Percentiles rank a stretch among this genome's conserved stretches.
Evolutionary conservation across 1,140 invertebrate genomes (phyloP).

Genomic region (Polypedilum pembai): DNA sequence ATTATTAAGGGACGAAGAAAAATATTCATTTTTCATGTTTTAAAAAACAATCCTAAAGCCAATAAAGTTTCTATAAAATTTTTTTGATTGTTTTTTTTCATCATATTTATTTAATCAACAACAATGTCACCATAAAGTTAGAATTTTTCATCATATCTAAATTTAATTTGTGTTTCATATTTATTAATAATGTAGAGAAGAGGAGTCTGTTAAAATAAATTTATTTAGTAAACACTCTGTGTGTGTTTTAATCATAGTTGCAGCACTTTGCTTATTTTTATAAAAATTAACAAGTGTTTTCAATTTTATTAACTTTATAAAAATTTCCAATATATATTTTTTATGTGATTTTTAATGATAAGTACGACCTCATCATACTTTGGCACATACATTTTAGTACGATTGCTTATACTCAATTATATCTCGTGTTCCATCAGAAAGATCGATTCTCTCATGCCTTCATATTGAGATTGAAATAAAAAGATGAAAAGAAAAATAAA

Average conservation of each 20-base stretch:
- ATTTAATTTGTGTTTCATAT: not conserved
- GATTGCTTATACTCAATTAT: conserved; percentile 12
- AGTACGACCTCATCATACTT: not conserved
- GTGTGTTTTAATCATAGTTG: not conserved
- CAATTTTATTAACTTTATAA: not conserved
- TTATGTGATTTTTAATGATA: not conserved
- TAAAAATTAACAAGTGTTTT: not conserved
- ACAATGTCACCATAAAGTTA: not conserved
- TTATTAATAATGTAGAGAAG: conserved; percentile 5
- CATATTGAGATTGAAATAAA: not conserved
- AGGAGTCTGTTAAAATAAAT: not conserved
- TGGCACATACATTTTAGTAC: not conserved
- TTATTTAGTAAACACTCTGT: not conserved
- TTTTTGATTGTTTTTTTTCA: conserved; percentile 18
- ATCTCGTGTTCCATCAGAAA: not conserved
- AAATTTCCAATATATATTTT: not conserved
- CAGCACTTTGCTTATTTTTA: not conserved
- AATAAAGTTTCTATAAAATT: not conserved
- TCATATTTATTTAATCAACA: not conserved
- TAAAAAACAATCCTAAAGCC: not conserved
- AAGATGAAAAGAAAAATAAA: conserved; percentile 6
- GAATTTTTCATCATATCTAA: not conserved
- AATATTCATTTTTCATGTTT: not conserved
- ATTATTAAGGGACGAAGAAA: conserved; percentile 2
- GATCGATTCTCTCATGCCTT: conserved; percentile 16